Evolutionary conservation across 2,888 invertebrate genomes (phyloP).

Genomic region (Cybosia mesomella): DNA sequence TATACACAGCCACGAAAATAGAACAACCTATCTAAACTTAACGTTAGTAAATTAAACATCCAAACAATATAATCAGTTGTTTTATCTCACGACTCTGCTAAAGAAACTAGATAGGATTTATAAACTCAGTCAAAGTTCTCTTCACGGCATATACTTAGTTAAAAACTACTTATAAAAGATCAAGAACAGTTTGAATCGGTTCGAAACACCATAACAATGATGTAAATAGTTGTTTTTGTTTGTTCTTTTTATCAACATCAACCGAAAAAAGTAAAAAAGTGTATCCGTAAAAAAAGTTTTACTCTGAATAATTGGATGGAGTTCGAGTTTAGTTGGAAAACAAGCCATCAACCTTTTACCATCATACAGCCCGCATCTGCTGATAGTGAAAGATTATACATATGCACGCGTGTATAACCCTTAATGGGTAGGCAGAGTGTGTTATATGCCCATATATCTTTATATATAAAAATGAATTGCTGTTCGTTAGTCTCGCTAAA

Average conservation of each 20-base stretch:
- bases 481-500: no score
- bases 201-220: conserved; percentile 12
- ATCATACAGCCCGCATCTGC: neutral
- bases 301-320: conserved; percentile 8
- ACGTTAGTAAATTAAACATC: neutral
- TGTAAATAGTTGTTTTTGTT: conserved; percentile 19
- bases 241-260: conserved; percentile 19
- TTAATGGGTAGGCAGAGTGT: neutral
- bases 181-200: conserved; percentile 11
- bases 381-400: neutral
- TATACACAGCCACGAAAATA: neutral
- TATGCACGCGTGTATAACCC: neutral
- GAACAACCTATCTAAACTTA: neutral
- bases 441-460: neutral
- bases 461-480: no score
- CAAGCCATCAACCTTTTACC: neutral
- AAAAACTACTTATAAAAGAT: conserved; percentile 3
- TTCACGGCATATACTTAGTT: neutral
- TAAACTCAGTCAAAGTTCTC: neutral
- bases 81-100: conserved; percentile 13
- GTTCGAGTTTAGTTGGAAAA: conserved; percentile 9
- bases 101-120: neutral
- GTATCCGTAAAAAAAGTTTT: conserved; percentile 10
- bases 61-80: conserved; percentile 8
- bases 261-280: conserved; percentile 16